phyloP scores from a whole-genome alignment of 2,113 vertebrate species.

The Lathamus discolor region DNA sequence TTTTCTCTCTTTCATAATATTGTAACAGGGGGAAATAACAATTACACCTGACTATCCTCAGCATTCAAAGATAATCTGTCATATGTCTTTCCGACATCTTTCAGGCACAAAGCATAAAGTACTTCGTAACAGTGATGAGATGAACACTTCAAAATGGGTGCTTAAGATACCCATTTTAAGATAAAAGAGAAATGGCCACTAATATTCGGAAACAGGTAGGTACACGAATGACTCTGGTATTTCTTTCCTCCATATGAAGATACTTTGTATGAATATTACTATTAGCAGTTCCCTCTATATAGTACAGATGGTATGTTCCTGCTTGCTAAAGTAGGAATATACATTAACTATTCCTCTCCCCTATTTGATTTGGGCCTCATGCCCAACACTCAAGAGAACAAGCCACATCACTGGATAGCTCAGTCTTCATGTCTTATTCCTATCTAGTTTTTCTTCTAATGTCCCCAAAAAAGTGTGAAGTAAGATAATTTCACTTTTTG shows the following conservation, averaged over 20 bases:
- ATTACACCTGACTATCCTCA: neutral
- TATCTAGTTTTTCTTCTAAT: neutral
- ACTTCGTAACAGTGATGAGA: neutral
- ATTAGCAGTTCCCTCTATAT: neutral
- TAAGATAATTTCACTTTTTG: neutral
- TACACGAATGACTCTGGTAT: neutral
- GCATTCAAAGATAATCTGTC: neutral
- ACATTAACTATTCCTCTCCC: neutral
- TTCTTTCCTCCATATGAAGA: neutral
- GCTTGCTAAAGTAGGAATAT: neutral
- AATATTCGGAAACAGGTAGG: neutral
- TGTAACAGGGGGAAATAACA: neutral
- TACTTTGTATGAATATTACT: neutral
- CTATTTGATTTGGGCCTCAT: neutral
- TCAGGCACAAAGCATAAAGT: neutral
- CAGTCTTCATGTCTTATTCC: neutral
- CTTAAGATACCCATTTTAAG: neutral
- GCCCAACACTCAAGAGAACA: neutral
- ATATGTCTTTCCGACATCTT: neutral
- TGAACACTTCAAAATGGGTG: neutral
- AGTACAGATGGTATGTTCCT: rapidly evolving
- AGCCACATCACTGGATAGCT: neutral
- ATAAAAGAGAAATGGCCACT: neutral
- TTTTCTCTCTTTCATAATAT: neutral
- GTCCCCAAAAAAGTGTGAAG: neutral